Evolutionary conservation across 2,797 vertebrate genomes (phyloP).

Genomic region (Dermochelys coriacea): DNA sequence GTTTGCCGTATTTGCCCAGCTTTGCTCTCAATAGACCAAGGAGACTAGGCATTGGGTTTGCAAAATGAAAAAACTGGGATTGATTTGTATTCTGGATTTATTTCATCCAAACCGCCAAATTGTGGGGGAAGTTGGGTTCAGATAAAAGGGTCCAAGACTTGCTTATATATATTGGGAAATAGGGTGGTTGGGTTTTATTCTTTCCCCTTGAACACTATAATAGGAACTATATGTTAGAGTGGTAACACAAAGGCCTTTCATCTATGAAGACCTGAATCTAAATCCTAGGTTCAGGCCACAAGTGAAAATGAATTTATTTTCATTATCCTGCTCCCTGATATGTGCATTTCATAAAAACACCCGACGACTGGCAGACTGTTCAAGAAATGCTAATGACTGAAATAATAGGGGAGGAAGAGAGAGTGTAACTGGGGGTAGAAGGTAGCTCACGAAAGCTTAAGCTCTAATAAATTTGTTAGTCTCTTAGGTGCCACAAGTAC

Average conservation of each 20-base stretch:
- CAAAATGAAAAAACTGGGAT: rapidly evolving
- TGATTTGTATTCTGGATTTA: neutral
- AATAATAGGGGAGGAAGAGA: neutral
- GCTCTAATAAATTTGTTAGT: too few species aligned
- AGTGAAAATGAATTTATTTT: neutral
- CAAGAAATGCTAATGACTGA: neutral
- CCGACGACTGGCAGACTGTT: neutral
- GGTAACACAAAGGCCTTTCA: neutral
- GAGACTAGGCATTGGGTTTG: neutral
- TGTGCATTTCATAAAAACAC: neutral
- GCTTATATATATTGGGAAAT: neutral
- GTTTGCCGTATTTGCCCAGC: neutral
- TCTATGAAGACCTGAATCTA: neutral
- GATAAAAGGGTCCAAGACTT: neutral
- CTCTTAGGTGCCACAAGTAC: too few species aligned
- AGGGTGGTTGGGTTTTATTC: rapidly evolving
- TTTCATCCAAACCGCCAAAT: neutral
- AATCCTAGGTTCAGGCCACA: neutral
- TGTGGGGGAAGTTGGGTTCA: neutral
- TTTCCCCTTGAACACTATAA: neutral
- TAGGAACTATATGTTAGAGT: neutral
- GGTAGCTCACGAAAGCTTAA: too few species aligned
- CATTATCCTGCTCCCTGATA: neutral
- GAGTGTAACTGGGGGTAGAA: neutral
- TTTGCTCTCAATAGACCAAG: neutral